Evolutionary conservation across 2,113 vertebrate species (phyloP).

Genomic region (Tautogolabrus adspersus): DNA sequence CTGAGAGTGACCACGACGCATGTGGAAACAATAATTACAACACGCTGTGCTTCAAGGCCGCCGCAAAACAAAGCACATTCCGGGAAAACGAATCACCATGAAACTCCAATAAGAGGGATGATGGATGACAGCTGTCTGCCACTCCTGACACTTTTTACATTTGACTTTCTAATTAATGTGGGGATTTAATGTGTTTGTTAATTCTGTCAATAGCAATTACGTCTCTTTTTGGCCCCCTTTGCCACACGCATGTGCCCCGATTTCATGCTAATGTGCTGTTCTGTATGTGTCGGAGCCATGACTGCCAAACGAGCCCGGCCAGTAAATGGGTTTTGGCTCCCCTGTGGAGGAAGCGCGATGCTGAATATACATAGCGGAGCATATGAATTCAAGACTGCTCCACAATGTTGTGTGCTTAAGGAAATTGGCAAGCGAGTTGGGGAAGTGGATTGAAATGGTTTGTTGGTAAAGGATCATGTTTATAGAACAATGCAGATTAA

Average conservation of each 20-base stretch:
- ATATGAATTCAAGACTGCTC: conserved; percentile 70
- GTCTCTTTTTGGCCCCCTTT: conserved; percentile 76
- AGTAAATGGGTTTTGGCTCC: conserved; percentile 74
- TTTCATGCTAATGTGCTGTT: conserved; percentile 79
- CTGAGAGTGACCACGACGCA: conserved; percentile 48
- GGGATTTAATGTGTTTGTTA: conserved; percentile 85
- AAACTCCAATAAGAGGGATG: conserved; percentile 79
- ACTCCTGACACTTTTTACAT: conserved; percentile 78
- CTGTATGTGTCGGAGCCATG: conserved; percentile 69
- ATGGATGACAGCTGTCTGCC: conserved; percentile 79
- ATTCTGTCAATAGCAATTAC: conserved; percentile 86
- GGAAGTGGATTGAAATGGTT: conserved; percentile 68
- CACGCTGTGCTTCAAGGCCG: conserved; percentile 61
- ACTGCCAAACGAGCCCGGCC: conserved; percentile 71
- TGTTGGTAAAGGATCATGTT: conserved; percentile 63
- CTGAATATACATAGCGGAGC: conserved; percentile 70
- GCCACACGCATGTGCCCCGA: conserved; percentile 50
- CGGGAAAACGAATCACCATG: conserved; percentile 73
- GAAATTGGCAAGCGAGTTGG: conserved; percentile 73
- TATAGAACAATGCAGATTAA: conserved; percentile 66
- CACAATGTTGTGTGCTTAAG: conserved; percentile 68
- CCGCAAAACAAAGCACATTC: conserved; percentile 71
- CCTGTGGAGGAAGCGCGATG: conserved; percentile 51
- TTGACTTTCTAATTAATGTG: conserved; percentile 84
- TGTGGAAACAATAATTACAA: conserved; percentile 62